Conservation (phyloP, 2,888 invertebrate genomes). For the Hoplodrina blanda region DNA sequence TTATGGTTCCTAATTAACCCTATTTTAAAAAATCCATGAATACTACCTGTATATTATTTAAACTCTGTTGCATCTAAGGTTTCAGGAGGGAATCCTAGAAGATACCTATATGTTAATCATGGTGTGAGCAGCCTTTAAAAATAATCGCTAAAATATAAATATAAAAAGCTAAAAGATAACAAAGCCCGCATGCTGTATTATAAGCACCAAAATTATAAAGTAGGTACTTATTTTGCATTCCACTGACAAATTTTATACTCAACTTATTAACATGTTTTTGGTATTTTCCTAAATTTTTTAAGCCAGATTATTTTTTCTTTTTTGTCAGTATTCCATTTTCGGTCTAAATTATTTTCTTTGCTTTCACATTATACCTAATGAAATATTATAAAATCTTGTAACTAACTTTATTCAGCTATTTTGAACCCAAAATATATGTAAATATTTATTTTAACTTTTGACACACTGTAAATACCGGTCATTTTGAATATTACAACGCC, state of each 20-base stretch:
- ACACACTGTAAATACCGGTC: constrained; percentile 21
- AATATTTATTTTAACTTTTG: constrained; percentile 19
- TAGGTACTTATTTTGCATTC: constrained; percentile 17
- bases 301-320: too few relatives aligned
- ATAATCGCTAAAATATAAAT: constrained; percentile 50
- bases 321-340: constrained; percentile 1
- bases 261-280: constrained; percentile 6
- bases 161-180: constrained; percentile 48
- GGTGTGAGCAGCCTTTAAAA: constrained; percentile 56
- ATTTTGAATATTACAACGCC: constrained; percentile 50
- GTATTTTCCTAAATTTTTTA: neutral
- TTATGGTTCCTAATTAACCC: constrained; percentile 15
- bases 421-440: constrained; percentile 11
- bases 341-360: neutral
- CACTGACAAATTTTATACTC: constrained; percentile 18
- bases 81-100: constrained; percentile 40
- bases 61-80: constrained; percentile 37
- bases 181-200: constrained; percentile 70
- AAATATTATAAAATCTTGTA: constrained; percentile 7
- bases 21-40: constrained; percentile 9
- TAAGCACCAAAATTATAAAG: constrained; percentile 20
- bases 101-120: constrained; percentile 32
- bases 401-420: constrained; percentile 5
- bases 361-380: neutral
- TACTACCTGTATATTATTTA: constrained; percentile 16